Percentiles rank a stretch among this genome's conserved stretches.
These are phyloP conservation scores for Sebastes jordani DNA, from an alignment of 2,797 vertebrate species.

Conservation along the genomic window DNA sequence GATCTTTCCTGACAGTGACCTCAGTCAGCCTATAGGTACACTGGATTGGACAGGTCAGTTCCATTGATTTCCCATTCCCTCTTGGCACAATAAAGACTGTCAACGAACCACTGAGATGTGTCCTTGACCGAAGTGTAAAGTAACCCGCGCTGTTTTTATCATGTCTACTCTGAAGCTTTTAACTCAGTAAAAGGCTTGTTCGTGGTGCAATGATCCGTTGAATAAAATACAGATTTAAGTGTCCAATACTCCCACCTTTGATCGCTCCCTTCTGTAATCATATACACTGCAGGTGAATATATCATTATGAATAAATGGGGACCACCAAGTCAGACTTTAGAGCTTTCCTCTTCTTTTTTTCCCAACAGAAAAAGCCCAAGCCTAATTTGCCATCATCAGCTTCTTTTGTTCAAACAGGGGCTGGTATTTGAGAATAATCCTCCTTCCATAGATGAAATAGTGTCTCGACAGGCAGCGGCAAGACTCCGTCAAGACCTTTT, in stretches of 20 bases:
- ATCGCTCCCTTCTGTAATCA: conserved; percentile 66
- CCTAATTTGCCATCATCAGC: conserved; percentile 88
- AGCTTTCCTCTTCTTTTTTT: conserved; percentile 72
- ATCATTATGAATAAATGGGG: conserved; percentile 79
- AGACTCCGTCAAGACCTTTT: conserved; percentile 83
- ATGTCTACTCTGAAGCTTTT: conserved; percentile 51
- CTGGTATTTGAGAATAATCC: conserved; percentile 89
- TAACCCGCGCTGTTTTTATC: conserved; percentile 56
- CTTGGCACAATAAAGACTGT: conserved; percentile 81
- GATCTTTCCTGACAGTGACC: conserved; percentile 82
- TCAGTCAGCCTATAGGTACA: conserved; percentile 82
- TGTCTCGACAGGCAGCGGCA: conserved; percentile 85
- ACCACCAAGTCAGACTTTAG: conserved; percentile 83
- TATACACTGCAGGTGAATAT: conserved; percentile 74
- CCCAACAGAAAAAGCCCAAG: conserved; percentile 81
- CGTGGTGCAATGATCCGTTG: conserved; percentile 38
- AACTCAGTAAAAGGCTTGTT: conserved; percentile 46
- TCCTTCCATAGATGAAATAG: conserved; percentile 84
- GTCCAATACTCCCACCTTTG: conserved; percentile 54
- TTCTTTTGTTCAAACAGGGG: conserved; percentile 85
- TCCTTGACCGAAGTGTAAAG: conserved; percentile 78
- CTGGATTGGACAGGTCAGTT: conserved; percentile 77
- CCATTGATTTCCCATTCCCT: conserved; percentile 83
- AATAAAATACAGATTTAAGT: conserved; percentile 61
- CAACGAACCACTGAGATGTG: conserved; percentile 76